Evolutionary conservation across 2,113 vertebrate species (phyloP).

Genomic region (Maccullochella peelii): DNA sequence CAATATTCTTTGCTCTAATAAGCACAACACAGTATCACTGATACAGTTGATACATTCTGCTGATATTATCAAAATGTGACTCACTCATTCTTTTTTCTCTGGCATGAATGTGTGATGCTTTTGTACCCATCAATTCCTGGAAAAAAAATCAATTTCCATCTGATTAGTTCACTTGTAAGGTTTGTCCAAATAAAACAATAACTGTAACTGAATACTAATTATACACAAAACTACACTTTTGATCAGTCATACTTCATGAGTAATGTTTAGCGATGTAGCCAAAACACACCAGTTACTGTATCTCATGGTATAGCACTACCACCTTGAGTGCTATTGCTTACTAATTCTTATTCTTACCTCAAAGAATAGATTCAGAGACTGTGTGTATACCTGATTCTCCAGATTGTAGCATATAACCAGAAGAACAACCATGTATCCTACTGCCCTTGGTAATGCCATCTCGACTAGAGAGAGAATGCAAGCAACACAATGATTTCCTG

Average conservation of each 20-base stretch:
- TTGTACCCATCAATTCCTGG: constrained; percentile 4
- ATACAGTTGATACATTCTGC: background rate
- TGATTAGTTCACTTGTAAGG: background rate
- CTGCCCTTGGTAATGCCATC: constrained; percentile 46
- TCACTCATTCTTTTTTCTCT: constrained; percentile 57
- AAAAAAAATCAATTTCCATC: background rate
- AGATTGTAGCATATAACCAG: constrained; percentile 35
- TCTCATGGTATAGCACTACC: background rate
- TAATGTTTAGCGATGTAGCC: background rate
- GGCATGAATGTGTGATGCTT: background rate
- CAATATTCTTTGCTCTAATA: background rate
- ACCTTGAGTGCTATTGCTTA: background rate
- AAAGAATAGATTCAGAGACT: background rate
- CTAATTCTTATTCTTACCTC: constrained; percentile 31
- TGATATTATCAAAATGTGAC: background rate
- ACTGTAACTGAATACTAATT: background rate
- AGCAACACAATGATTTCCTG: background rate
- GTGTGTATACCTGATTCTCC: background rate
- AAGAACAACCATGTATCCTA: constrained; percentile 13
- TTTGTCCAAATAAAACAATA: no score
- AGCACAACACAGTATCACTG: background rate
- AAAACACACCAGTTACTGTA: background rate
- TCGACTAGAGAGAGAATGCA: constrained; percentile 12
- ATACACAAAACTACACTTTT: background rate
- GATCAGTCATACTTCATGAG: background rate